Conservation (phyloP, 2,888 invertebrate species). For the Drosophila aldrichi region DNA sequence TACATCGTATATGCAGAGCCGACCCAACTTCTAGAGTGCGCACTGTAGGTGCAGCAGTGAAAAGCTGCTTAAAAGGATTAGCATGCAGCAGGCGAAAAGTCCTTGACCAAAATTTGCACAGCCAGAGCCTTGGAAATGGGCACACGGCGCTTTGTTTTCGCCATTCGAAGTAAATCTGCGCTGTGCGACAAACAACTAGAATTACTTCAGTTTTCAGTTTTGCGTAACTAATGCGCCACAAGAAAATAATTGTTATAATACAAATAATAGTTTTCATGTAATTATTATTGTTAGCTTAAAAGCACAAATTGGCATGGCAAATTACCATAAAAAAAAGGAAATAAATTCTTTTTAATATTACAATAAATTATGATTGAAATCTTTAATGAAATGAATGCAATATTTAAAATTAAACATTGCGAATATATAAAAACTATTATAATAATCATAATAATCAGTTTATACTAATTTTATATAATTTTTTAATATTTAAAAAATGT, state of each 20-base stretch:
- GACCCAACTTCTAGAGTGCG: constrained; percentile 21
- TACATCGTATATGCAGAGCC: constrained; percentile 13
- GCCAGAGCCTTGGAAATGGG: constrained; percentile 37
- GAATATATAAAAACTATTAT: too few relatives aligned
- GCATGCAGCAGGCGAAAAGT: constrained; percentile 58
- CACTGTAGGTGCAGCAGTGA: constrained; percentile 52
- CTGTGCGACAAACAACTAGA: constrained; percentile 6
- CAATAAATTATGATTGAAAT: background rate
- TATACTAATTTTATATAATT: too few relatives aligned
- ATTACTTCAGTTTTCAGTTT: background rate
- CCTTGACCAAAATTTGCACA: constrained; percentile 67
- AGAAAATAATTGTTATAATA: background rate
- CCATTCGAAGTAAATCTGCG: constrained; percentile 6
- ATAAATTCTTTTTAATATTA: too few relatives aligned
- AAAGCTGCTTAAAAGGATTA: constrained; percentile 67
- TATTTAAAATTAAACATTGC: too few relatives aligned
- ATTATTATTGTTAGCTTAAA: background rate
- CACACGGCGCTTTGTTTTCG: constrained; percentile 29
- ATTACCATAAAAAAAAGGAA: background rate
- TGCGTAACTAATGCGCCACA: background rate
- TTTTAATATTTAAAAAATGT: too few relatives aligned
- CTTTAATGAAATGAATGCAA: too few relatives aligned
- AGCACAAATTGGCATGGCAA: background rate
- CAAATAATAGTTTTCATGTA: background rate
- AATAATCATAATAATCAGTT: too few relatives aligned